Evolutionary conservation across 2,888 invertebrate species (phyloP).

Genomic region (Xestia c-nigrum): DNA sequence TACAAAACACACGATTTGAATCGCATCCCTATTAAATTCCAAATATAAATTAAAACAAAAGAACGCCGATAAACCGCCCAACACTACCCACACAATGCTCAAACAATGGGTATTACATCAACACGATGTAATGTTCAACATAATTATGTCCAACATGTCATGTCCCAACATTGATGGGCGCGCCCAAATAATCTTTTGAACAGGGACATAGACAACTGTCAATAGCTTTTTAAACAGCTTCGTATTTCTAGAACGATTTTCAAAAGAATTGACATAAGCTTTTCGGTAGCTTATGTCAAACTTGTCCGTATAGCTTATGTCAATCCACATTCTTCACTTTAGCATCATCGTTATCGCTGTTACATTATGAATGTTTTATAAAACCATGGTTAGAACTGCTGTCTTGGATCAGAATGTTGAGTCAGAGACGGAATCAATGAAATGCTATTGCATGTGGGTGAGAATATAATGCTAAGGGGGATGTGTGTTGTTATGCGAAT

Average conservation of each 20-base stretch:
- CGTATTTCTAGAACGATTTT: neutral
- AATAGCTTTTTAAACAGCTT: neutral
- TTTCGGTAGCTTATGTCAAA: neutral
- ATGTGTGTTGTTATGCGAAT: too few species aligned
- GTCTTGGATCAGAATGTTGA: too few species aligned
- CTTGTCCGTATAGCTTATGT: neutral
- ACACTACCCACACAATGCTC: conserved; percentile 49
- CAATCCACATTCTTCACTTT: neutral
- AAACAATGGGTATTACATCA: conserved; percentile 54
- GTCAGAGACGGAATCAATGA: too few species aligned
- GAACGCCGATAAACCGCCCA: conserved; percentile 28
- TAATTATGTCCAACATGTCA: conserved; percentile 38
- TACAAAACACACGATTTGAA: conserved; percentile 7
- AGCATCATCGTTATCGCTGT: neutral
- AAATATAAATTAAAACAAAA: conserved; percentile 27
- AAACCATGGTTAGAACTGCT: neutral
- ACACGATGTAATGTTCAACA: conserved; percentile 41
- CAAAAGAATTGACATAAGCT: neutral
- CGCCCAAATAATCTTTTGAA: conserved; percentile 43
- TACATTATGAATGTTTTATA: neutral
- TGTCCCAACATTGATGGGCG: conserved; percentile 26
- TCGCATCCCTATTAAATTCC: conserved; percentile 14
- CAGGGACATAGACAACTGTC: neutral
- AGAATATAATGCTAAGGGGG: too few species aligned
- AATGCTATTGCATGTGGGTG: too few species aligned